phyloP scores from a whole-genome alignment of 2,113 vertebrate genomes.

The Etheostoma cragini region DNA sequence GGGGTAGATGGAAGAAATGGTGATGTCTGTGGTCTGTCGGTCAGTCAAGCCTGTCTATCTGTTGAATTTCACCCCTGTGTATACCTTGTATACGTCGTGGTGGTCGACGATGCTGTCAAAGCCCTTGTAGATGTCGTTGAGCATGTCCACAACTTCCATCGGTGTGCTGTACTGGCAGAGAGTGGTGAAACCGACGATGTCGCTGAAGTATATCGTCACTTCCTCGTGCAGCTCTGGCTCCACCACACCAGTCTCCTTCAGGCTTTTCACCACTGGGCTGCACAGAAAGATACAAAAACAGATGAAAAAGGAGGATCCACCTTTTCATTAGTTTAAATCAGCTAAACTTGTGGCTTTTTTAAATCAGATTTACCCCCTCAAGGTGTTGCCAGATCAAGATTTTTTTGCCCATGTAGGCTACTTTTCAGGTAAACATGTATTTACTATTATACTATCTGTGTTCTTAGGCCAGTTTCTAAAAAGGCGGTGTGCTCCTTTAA shows the following conservation, averaged over 20 bases:
- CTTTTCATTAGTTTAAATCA: not conserved
- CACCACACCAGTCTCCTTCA: slow-evolving; percentile 94
- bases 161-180: slow-evolving; percentile 98
- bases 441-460: not conserved
- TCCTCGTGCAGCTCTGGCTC: slow-evolving; percentile 96
- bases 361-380: not conserved
- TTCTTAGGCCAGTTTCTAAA: not conserved
- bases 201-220: slow-evolving; percentile 98
- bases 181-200: slow-evolving; percentile 98
- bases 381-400: not conserved
- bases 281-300: slow-evolving; percentile 13
- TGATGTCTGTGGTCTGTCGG: not conserved
- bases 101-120: slow-evolving; percentile 96
- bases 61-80: not conserved
- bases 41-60: no score
- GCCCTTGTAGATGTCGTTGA: slow-evolving; percentile 97
- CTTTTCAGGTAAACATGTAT: not conserved
- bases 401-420: not conserved
- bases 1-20: not conserved
- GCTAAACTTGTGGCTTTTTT: not conserved
- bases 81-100: slow-evolving; percentile 97
- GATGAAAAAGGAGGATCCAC: not conserved
- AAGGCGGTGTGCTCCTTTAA: not conserved
- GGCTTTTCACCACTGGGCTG: slow-evolving; percentile 94
- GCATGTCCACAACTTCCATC: slow-evolving; percentile 99